A percentile compares a stretch with the other conserved stretches of the same genome.
phyloP scores from a whole-genome alignment of 37 sponge, comb jelly and placozoan genomes.

The Trichoplax adhaerens region DNA sequence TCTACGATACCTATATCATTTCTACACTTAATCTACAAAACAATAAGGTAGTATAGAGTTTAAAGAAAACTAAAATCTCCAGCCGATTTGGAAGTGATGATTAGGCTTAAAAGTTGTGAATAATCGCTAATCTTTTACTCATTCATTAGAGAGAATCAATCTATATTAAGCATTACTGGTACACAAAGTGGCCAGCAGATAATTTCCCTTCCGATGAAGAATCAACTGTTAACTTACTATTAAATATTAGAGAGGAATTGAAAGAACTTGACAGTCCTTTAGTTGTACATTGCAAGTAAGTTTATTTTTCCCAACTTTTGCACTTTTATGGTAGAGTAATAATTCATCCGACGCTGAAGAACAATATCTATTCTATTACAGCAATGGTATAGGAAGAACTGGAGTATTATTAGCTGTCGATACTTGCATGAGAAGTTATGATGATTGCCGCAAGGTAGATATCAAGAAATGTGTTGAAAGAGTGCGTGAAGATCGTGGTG shows the following conservation, averaged over 20 bases:
- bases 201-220: not conserved
- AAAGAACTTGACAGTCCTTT: conserved; percentile 36
- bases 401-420: conserved; percentile 68
- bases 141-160: too few relatives aligned
- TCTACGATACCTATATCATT: too few relatives aligned
- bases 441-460: conserved; percentile 44
- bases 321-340: conserved; percentile 3
- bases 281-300: conserved; percentile 76
- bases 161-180: conserved; percentile 4
- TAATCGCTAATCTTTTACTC: too few relatives aligned
- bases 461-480: conserved; percentile 47
- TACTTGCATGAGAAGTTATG: conserved; percentile 53
- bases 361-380: not conserved
- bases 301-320: not conserved
- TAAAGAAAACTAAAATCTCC: too few relatives aligned
- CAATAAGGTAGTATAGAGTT: too few relatives aligned
- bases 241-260: conserved; percentile 2
- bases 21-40: too few relatives aligned
- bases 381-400: conserved; percentile 75
- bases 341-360: not conserved
- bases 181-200: conserved; percentile 13
- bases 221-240: conserved; percentile 1
- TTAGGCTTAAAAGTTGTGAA: too few relatives aligned
- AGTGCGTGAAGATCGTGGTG: conserved; percentile 82
- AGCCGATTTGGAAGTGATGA: too few relatives aligned